Conservation (phyloP, 2,797 vertebrate species). For the Macrochelys suwanniensis region DNA sequence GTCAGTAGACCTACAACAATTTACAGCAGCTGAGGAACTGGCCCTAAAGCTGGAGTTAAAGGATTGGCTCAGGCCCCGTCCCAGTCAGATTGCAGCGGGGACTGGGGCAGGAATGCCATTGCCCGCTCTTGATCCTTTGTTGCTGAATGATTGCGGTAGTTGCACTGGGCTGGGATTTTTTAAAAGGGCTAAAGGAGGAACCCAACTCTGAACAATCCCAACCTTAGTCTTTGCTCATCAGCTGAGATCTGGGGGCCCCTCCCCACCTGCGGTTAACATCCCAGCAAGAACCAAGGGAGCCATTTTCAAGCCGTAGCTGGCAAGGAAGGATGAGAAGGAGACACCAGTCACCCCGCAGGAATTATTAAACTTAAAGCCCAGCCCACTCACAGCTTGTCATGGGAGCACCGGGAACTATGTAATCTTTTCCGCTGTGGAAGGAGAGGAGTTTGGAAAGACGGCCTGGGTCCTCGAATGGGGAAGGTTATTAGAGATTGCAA, state of each 20-base stretch:
- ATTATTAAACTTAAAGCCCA: not conserved
- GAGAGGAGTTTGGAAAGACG: not conserved
- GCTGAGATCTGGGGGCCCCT: not conserved
- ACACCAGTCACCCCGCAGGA: not conserved
- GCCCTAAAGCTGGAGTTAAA: not conserved
- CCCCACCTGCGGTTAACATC: not conserved
- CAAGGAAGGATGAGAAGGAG: not conserved
- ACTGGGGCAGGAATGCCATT: not conserved
- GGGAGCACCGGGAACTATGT: not conserved
- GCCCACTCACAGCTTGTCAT: not conserved
- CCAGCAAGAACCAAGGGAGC: not conserved
- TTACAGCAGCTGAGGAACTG: not conserved
- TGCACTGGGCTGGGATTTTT: not conserved
- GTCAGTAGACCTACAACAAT: not conserved
- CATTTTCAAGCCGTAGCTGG: not conserved
- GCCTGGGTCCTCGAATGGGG: not conserved
- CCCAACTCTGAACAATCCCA: not conserved
- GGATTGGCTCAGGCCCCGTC: not conserved
- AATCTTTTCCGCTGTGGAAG: no score
- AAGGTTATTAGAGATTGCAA: not conserved
- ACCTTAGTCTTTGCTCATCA: not conserved
- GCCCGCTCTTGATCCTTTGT: not conserved
- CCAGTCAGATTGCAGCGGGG: not conserved
- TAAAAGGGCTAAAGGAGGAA: not conserved
- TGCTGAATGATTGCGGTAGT: not conserved